Evolutionary conservation across 1,140 invertebrate species (phyloP).

Genomic region (Brachionus sp.): DNA sequence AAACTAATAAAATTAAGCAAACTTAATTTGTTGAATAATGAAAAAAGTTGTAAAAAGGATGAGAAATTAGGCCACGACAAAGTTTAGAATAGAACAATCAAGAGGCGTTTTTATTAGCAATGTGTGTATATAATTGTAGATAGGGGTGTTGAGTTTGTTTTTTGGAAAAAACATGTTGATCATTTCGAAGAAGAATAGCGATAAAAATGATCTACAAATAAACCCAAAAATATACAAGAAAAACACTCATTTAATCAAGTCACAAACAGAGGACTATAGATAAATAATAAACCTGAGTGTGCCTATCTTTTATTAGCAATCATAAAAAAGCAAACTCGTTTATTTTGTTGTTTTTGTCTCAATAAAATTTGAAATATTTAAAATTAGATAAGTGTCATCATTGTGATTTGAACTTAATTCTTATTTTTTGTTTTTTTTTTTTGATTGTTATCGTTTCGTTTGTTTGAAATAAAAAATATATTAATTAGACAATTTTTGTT

Average conservation of each 20-base stretch:
- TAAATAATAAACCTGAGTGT: background rate
- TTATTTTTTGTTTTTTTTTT: background rate
- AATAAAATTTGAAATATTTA: background rate
- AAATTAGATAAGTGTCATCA: background rate
- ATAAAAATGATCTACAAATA: background rate
- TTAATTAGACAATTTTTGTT: background rate
- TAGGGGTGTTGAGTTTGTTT: background rate
- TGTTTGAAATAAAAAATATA: background rate
- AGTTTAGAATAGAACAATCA: background rate
- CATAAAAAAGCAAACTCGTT: background rate
- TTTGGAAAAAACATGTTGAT: background rate
- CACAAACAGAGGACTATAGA: background rate
- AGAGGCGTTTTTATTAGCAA: background rate
- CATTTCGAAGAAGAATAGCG: background rate
- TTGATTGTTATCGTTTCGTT: background rate
- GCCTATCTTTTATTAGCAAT: background rate
- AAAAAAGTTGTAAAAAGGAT: background rate
- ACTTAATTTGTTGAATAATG: background rate
- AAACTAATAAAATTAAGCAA: constrained; percentile 1
- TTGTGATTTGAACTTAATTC: background rate
- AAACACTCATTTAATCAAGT: background rate
- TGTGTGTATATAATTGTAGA: background rate
- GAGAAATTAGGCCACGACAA: background rate
- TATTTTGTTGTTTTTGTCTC: background rate
- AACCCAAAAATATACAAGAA: background rate